These are phyloP conservation scores for Drosophila siamana DNA, from an alignment of 2,888 invertebrate species.

Conservation along the genomic window DNA sequence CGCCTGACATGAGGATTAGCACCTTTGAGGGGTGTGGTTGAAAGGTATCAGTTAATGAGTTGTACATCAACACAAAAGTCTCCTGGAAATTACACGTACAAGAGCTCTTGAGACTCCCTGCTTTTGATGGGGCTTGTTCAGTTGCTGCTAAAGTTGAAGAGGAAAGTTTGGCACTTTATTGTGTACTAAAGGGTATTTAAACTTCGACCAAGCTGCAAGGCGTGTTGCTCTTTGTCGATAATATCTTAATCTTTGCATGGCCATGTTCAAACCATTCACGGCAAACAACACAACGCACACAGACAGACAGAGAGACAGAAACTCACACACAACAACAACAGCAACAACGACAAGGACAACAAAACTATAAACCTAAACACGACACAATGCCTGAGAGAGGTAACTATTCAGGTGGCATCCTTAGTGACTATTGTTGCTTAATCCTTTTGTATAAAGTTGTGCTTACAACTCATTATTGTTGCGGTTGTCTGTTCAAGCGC, in stretches of 20 bases:
- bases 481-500: constrained; percentile 47
- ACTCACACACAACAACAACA: constrained; percentile 4
- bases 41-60: constrained; percentile 61
- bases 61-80: constrained; percentile 41
- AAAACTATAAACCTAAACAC: neutral
- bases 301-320: constrained; percentile 5
- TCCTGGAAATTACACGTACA: constrained; percentile 35
- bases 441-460: constrained; percentile 76
- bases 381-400: constrained; percentile 11
- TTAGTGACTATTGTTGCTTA: constrained; percentile 73
- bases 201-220: neutral
- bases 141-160: neutral
- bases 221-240: constrained; percentile 44
- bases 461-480: constrained; percentile 80
- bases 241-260: constrained; percentile 73
- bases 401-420: constrained; percentile 61
- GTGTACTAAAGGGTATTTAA: constrained; percentile 11
- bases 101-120: constrained; percentile 23
- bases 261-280: constrained; percentile 32
- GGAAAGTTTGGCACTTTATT: neutral
- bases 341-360: too few relatives aligned
- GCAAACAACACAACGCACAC: constrained; percentile 9
- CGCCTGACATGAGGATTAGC: constrained; percentile 35
- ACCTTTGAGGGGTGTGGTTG: constrained; percentile 9
- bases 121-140: neutral